Evolutionary conservation across 2,797 vertebrate genomes (phyloP).

Genomic region (Anabacerthia variegaticeps): DNA sequence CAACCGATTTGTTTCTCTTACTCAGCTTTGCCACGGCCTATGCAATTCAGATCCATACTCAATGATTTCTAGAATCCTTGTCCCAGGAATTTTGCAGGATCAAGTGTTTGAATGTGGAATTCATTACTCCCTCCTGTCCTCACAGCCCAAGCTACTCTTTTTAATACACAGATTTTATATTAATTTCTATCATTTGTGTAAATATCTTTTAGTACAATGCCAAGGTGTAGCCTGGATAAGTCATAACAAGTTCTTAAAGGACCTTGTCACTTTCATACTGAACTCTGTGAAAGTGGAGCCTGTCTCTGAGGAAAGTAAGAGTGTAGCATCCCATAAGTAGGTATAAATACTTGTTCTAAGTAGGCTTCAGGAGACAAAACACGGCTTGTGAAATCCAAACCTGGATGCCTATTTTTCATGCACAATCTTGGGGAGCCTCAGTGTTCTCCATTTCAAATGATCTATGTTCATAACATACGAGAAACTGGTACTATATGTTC

Average conservation of each 20-base stretch:
- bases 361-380: background rate
- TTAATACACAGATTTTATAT: background rate
- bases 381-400: background rate
- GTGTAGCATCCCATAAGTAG: background rate
- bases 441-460: background rate
- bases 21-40: background rate
- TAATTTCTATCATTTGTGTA: background rate
- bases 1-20: background rate
- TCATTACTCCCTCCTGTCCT: background rate
- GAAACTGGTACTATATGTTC: background rate
- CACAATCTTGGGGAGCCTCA: background rate
- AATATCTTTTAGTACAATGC: background rate
- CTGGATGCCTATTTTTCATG: background rate
- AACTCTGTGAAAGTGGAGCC: background rate
- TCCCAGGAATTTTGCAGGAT: background rate
- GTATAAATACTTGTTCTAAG: background rate
- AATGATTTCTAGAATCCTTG: background rate
- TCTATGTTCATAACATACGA: background rate
- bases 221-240: background rate
- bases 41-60: background rate
- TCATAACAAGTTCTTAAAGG: background rate
- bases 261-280: background rate
- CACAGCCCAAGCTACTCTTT: background rate
- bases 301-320: background rate
- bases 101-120: background rate